Percentiles rank a stretch among this genome's conserved stretches.
These are phyloP conservation scores for Papilio polytes DNA, from an alignment of 1,140 invertebrate species.

Conservation along the genomic window DNA sequence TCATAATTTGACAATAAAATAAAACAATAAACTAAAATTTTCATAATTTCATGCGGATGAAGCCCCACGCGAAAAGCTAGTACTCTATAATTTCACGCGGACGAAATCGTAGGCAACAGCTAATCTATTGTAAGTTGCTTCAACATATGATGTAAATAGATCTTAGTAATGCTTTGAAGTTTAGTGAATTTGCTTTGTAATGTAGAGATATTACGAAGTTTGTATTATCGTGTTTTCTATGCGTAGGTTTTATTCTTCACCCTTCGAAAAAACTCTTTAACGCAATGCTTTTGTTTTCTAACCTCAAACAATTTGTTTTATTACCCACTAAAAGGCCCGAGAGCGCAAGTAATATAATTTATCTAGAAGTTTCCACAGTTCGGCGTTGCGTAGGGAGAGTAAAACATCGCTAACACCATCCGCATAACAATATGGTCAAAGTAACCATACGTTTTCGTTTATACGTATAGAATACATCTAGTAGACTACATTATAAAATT, in stretches of 20 bases:
- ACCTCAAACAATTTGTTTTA: slow-evolving; percentile 22
- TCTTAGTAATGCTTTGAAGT: no score
- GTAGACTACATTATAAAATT: not conserved
- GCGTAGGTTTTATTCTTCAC: not conserved
- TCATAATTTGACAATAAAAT: no score
- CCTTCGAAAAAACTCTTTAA: not conserved
- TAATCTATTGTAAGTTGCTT: no score
- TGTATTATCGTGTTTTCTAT: no score
- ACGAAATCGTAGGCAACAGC: no score
- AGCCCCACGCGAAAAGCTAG: no score
- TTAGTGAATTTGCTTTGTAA: no score
- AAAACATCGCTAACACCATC: not conserved
- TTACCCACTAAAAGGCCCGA: not conserved
- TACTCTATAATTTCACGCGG: no score
- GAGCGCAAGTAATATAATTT: slow-evolving; percentile 3
- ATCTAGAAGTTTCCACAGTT: slow-evolving; percentile 1
- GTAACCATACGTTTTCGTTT: not conserved
- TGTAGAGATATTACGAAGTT: no score
- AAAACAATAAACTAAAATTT: no score
- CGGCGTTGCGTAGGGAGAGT: not conserved
- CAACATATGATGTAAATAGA: no score
- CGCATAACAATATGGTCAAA: not conserved
- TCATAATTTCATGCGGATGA: no score
- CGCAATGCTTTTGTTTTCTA: not conserved
- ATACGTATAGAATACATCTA: not conserved